A percentile compares a stretch with the other conserved stretches of the same genome.
Conservation (phyloP, 2,888 invertebrate genomes). For the Phasia obesa region DNA sequence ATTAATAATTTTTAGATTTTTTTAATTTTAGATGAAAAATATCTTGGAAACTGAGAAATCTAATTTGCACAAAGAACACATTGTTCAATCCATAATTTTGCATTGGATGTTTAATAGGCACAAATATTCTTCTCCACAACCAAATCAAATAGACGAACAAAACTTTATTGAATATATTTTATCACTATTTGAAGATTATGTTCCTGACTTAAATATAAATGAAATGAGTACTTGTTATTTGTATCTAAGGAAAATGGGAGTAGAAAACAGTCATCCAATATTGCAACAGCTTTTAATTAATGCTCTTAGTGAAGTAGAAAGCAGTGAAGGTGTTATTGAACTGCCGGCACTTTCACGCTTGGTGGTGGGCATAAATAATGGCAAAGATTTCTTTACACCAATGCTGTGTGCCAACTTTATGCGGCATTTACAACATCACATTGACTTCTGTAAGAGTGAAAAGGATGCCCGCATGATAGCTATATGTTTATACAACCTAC, state of each 20-base stretch:
- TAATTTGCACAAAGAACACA: conserved; percentile 68
- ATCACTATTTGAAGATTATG: conserved; percentile 75
- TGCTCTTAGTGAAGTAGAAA: conserved; percentile 76
- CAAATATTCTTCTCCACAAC: neutral
- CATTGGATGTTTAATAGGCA: conserved; percentile 74
- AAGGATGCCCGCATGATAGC: conserved; percentile 83
- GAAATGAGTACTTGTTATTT: conserved; percentile 82
- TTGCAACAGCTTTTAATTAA: conserved; percentile 79
- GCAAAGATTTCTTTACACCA: conserved; percentile 81
- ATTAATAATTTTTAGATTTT: no score
- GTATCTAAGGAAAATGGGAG: conserved; percentile 83
- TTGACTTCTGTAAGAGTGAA: conserved; percentile 78
- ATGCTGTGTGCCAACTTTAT: conserved; percentile 81
- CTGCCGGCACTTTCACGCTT: conserved; percentile 82
- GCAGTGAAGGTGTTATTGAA: conserved; percentile 75
- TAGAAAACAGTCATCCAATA: conserved; percentile 77
- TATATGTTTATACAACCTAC: conserved; percentile 82
- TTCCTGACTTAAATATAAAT: conserved; percentile 79
- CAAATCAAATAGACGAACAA: neutral
- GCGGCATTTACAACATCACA: conserved; percentile 79
- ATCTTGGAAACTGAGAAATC: conserved; percentile 41
- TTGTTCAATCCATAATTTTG: conserved; percentile 74
- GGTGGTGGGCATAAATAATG: conserved; percentile 81
- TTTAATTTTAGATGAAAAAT: conserved; percentile 68
- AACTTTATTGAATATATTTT: conserved; percentile 69